Base-by-base conservation (phyloP, 2,797 vertebrate species). In the Darevskia nairensis region DNA sequence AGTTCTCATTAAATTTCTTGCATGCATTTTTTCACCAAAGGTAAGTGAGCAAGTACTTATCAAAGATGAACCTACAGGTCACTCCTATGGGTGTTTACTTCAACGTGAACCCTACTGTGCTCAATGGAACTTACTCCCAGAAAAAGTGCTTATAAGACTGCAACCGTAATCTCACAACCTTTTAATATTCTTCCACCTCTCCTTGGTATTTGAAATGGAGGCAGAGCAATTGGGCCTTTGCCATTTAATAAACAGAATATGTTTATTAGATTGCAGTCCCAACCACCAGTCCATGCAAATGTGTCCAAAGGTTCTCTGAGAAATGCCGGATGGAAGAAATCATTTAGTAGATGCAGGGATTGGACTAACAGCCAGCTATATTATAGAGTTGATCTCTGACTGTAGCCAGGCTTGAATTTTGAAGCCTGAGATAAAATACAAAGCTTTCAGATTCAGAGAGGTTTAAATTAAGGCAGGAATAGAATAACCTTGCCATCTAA, bases 381-480 rank as follows among this genome's bases (percentile, higher is more conserved):
- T 86, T 86, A 76, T 35, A 35, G 35, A 7, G 21, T 85, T 86
- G 32, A 44, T 89, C 35, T 89, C 68, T 55, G 55, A 84, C 0
- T 89, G 13, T 3, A 89, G 17, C 6, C 86, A 27, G 35, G 25
- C 64, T 6, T 86, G 74, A 6, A 55, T 84, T 23, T 82, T 66
- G 1, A 61, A 39, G 88, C 6, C 1, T 86, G n/a, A 2, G 23
- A 35, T 81, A 84, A 91, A 59, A 19, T 50, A 7, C 0, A n/a
- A 82, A 81, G 6, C 77, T 21, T 2, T 82, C 8, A 77, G 9
- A 27, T 93, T 93, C 77, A 0, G 0, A 86, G 75, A 32, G 59
- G 13, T 6, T 92, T 64, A 89, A 88, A 87, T 75, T 90, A 93
- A 78, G 41, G 1, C 81, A 89, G 3, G 50, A 89, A 41, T 75